Conservation (phyloP, 2,113 vertebrate genomes). For the Chinchilla lanigera region DNA sequence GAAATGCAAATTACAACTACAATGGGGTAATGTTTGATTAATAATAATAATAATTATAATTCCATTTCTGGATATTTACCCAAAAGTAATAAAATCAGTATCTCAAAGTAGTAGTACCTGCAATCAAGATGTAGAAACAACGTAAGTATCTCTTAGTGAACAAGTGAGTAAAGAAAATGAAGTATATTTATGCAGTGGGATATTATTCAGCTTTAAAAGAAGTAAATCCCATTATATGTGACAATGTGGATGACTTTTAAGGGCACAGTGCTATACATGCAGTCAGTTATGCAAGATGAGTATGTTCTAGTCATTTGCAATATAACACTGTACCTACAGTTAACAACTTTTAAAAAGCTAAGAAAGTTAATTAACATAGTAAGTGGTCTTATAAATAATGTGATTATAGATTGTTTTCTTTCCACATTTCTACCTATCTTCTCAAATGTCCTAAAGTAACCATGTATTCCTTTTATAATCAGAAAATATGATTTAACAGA, state of each 20-base stretch:
- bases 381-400: neutral
- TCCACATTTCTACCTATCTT: neutral
- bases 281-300: neutral
- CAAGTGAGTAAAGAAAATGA: neutral
- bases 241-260: neutral
- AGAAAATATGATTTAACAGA: conserved; percentile 21
- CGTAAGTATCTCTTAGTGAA: neutral
- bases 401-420: neutral
- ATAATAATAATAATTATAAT: neutral
- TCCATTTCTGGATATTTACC: neutral
- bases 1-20: neutral
- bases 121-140: neutral
- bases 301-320: neutral
- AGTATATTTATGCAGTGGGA: too few relatives aligned
- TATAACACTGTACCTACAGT: neutral
- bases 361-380: conserved; percentile 20
- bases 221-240: neutral
- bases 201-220: neutral
- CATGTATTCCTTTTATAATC: neutral
- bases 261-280: too few relatives aligned
- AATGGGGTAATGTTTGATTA: neutral
- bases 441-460: neutral
- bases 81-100: neutral
- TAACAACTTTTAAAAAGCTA: neutral
- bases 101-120: neutral